These are phyloP conservation scores for Spheniscus mendiculus DNA, from an alignment of 2,113 vertebrate species.

Conservation along the genomic window DNA sequence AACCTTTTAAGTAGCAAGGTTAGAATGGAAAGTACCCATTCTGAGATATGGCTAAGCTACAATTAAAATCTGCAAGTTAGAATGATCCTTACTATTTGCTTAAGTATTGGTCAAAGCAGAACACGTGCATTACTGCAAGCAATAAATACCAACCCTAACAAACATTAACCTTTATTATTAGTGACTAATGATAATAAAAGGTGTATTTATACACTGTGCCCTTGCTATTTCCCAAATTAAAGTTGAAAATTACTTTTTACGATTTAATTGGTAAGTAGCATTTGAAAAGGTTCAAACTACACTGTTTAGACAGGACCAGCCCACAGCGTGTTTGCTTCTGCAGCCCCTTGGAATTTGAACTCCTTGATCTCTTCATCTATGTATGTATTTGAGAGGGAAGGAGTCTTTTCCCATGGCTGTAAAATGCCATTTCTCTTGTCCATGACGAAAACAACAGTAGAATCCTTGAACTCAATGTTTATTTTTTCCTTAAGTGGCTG, in stretches of 20 bases:
- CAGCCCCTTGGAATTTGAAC: constrained; percentile 35
- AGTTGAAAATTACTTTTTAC: constrained; percentile 54
- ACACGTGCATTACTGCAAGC: background rate
- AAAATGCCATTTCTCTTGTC: background rate
- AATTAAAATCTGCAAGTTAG: background rate
- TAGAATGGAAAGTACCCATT: background rate
- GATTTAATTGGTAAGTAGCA: constrained; percentile 5
- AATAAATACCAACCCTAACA: constrained; percentile 46
- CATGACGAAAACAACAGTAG: background rate
- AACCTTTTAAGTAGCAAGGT: background rate
- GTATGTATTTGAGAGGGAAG: background rate
- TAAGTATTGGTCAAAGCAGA: background rate
- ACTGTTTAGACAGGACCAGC: background rate
- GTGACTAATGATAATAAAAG: background rate
- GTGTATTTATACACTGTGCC: background rate
- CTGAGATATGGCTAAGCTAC: background rate
- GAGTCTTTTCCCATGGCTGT: background rate
- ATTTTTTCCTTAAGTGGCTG: background rate
- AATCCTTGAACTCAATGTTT: background rate
- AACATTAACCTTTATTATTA: constrained; percentile 54
- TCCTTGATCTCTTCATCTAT: background rate
- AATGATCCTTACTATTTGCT: background rate
- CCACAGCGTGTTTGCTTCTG: background rate
- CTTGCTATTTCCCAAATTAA: background rate
- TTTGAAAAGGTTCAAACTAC: constrained; percentile 35